Base-by-base conservation (phyloP, 2,113 vertebrate species). In the Maccullochella peelii region DNA sequence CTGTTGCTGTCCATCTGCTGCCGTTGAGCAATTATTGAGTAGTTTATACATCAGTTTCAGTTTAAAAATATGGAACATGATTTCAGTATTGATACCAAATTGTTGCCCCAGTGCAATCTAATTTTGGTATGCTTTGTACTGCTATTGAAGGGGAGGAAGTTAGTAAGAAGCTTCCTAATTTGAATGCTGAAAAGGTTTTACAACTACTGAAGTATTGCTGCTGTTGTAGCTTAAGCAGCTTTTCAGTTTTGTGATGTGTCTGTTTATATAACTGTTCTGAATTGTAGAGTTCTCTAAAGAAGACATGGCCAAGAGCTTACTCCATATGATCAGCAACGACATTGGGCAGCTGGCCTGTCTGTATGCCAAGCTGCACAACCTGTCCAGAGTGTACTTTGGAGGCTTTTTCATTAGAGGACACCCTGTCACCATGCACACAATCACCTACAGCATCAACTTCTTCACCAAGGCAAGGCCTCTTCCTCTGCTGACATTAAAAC, bases 251-350 rank as follows among this genome's bases (percentile, higher is more conserved):
- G 7, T 50, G 12, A 30, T 52, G 20, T 25, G 1, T 6, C 0
- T 3, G 16, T 20, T 77, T 3, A 57, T 38, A 9, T 50, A 42
- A 25, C 55, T 79, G 6, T 12, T 82, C 62, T 79, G 18, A 42
- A 44, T 66, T 86, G 5, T 82, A 99, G 98, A 98, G 47, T 99
- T 99, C 87, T 98, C 97, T 87, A 97, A 97, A 94, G 98, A 99
- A 93, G 98, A 99, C 85, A 97, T 99, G 97, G 97, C 98, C 63
- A 99, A 99, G 94, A 99, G 98, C 33, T 95, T 99, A 61, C 96
- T 99, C 1, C 98, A 99, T 61, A 99, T 99, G 98, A 99, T 99
- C 95, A 99, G 98, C 95, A 99, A 99, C 2, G 98, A 99, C 94
- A 97, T 99, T 1, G 98, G 98, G 6, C 98, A 99, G 93, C 96